Conservation (phyloP, 1,140 invertebrate genomes). For the Chironomus tepperi region DNA sequence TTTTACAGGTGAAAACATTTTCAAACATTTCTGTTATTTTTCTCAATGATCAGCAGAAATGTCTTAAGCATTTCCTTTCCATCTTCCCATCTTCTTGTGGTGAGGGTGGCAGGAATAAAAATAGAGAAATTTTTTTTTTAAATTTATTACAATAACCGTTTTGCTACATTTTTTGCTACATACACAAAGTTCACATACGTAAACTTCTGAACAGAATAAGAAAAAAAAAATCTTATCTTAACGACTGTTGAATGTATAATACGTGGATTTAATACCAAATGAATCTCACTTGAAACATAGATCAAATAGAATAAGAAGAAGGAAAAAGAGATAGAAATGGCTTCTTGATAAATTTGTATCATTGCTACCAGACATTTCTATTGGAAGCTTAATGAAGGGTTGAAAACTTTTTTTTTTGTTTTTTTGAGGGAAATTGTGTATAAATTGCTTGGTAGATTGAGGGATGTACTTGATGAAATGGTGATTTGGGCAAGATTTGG, state of each 20-base stretch:
- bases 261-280: constrained; percentile 20
- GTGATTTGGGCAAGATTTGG: too few species aligned
- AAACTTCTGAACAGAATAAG: too few species aligned
- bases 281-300: not conserved
- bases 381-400: too few species aligned
- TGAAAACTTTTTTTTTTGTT: too few species aligned
- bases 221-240: constrained; percentile 16
- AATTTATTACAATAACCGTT: constrained; percentile 14
- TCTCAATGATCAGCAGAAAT: not conserved
- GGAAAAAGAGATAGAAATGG: not conserved
- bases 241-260: constrained; percentile 5
- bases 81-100: not conserved
- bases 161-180: not conserved
- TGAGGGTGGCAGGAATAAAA: too few species aligned
- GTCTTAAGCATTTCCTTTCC: not conserved
- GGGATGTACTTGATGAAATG: too few species aligned
- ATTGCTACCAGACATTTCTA: not conserved
- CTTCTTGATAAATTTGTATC: not conserved
- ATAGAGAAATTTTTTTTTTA: not conserved
- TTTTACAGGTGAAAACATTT: constrained; percentile 11
- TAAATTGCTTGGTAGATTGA: too few species aligned
- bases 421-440: too few species aligned
- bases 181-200: too few species aligned
- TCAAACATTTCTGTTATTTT: not conserved
- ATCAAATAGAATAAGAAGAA: not conserved